phyloP scores from a whole-genome alignment of 2,888 invertebrate genomes.

The Mythimna loreyi region DNA sequence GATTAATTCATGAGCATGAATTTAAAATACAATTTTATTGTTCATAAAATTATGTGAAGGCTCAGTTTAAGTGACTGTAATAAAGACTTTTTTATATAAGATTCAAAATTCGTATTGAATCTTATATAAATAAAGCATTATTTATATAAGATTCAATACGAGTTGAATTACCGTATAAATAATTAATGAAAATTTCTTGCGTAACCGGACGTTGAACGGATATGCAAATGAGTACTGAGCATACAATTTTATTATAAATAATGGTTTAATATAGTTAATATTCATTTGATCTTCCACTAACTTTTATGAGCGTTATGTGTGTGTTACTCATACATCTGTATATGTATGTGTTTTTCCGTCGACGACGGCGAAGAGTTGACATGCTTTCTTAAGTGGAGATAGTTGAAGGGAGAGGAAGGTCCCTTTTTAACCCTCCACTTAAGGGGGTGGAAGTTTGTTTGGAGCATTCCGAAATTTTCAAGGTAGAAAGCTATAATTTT shows the following conservation, averaged over 20 bases:
- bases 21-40: not conserved
- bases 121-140: too few relatives aligned
- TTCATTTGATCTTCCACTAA: not conserved
- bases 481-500: too few relatives aligned
- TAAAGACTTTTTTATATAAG: slow-evolving; percentile 14
- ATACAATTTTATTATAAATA: slow-evolving; percentile 13
- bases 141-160: slow-evolving; percentile 7
- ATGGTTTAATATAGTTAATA: not conserved
- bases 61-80: not conserved
- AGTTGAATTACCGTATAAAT: slow-evolving; percentile 12
- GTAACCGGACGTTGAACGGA: slow-evolving; percentile 15
- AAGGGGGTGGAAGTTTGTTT: too few relatives aligned
- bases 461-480: too few relatives aligned
- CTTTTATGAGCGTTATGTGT: not conserved
- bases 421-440: too few relatives aligned
- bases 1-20: not conserved
- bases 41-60: not conserved
- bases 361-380: too few relatives aligned
- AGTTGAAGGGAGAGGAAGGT: too few relatives aligned
- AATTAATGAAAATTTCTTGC: slow-evolving; percentile 19
- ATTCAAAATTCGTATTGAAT: too few relatives aligned
- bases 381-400: too few relatives aligned
- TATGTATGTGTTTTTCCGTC: too few relatives aligned
- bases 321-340: not conserved
- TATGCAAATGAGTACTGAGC: slow-evolving; percentile 12